Conservation (phyloP, 2,888 invertebrate genomes). For the Aphodius sticticus region DNA sequence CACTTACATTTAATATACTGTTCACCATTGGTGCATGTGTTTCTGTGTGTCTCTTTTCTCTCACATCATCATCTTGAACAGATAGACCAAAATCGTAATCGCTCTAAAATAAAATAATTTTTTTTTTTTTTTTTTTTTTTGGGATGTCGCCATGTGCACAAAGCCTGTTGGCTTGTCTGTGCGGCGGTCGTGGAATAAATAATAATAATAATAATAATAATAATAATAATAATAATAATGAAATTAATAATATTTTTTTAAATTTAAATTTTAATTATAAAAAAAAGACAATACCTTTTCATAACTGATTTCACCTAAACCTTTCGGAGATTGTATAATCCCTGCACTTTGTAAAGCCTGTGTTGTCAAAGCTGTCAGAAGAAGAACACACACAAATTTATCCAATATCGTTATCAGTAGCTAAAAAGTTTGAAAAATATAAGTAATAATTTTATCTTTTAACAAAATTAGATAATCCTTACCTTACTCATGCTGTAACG, state of each 20-base stretch:
- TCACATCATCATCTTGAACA: conserved; percentile 46
- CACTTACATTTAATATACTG: conserved; percentile 58
- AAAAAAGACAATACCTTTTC: conserved; percentile 44
- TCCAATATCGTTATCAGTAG: conserved; percentile 53
- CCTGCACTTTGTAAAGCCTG: conserved; percentile 57
- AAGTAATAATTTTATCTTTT: conserved; percentile 20
- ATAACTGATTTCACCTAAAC: conserved; percentile 51
- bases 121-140: no score
- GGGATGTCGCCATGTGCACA: no score
- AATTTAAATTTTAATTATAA: no score
- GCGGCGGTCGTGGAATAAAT: no score
- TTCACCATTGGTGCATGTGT: conserved; percentile 54
- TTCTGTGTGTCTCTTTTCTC: conserved; percentile 53
- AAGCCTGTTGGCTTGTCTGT: no score
- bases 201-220: no score
- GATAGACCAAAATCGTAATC: conserved; percentile 51
- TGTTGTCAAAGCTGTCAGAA: conserved; percentile 55
- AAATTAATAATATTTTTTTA: not conserved
- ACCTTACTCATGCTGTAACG: conserved; percentile 28
- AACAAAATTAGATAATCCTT: conserved; percentile 14
- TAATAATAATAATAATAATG: no score
- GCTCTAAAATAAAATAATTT: conserved; percentile 33
- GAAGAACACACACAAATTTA: conserved; percentile 56
- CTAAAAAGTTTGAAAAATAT: conserved; percentile 23
- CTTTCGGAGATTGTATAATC: conserved; percentile 54